Evolutionary conservation across 2,797 vertebrate species (phyloP).

Genomic region (Perodicticus potto): DNA sequence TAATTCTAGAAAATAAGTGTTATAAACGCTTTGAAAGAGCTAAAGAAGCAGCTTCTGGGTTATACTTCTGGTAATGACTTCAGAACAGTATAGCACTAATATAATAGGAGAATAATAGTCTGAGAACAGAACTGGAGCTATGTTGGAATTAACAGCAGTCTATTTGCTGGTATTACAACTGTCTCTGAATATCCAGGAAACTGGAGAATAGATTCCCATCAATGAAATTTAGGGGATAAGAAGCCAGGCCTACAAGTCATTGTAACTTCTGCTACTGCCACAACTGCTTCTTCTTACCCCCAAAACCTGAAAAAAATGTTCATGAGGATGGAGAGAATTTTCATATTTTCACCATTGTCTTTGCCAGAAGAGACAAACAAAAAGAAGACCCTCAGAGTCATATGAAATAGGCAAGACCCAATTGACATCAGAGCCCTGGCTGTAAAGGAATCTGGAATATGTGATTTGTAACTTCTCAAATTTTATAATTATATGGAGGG

Average conservation of each 20-base stretch:
- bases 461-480: conserved; percentile 4
- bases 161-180: neutral
- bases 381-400: neutral
- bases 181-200: neutral
- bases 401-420: neutral
- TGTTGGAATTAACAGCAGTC: neutral
- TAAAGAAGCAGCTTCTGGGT: neutral
- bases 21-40: conserved; percentile 19
- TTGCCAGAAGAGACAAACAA: neutral
- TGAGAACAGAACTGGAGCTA: neutral
- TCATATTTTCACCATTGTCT: neutral
- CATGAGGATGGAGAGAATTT: neutral
- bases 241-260: neutral
- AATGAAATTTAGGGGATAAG: neutral
- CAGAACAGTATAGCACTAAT: neutral
- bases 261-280: conserved; percentile 39
- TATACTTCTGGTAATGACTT: neutral
- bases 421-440: neutral
- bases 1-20: neutral
- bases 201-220: neutral
- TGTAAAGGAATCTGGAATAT: neutral
- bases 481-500: conserved; percentile 23
- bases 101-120: neutral
- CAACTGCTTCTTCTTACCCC: neutral
- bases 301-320: neutral